Conservation (phyloP, 2,113 vertebrate genomes). For the Apeltes quadracus region DNA sequence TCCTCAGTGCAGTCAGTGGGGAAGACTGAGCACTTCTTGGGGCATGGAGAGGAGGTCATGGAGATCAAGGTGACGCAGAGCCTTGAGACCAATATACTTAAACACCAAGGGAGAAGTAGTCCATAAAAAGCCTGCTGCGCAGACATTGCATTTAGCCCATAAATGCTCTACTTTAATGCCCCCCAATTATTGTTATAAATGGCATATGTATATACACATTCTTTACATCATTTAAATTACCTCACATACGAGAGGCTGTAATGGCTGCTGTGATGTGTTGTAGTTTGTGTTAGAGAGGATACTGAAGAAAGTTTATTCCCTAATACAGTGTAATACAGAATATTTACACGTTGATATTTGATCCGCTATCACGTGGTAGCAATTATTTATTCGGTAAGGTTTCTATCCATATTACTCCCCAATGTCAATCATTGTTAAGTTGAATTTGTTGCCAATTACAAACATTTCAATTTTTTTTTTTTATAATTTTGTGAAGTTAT, state of each 20-base stretch:
- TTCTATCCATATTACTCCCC: conserved; percentile 30
- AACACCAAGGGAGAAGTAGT: conserved; percentile 75
- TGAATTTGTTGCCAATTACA: conserved; percentile 19
- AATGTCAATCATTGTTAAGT: conserved; percentile 41
- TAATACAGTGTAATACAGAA: conserved; percentile 8
- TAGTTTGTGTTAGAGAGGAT: conserved; percentile 16
- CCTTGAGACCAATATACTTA: conserved; percentile 76
- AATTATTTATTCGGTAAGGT: conserved; percentile 27
- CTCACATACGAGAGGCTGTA: conserved; percentile 18
- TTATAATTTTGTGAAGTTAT: conserved; percentile 31
- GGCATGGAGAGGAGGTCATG: conserved; percentile 64
- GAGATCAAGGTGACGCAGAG: conserved; percentile 81
- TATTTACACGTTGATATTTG: conserved; percentile 36
- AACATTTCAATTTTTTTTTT: neutral
- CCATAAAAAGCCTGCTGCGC: conserved; percentile 71
- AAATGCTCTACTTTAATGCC: conserved; percentile 71
- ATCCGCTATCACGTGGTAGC: conserved; percentile 28
- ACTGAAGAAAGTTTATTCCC: neutral
- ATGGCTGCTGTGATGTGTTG: conserved; percentile 18
- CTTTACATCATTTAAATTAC: conserved; percentile 52
- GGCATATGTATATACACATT: conserved; percentile 57
- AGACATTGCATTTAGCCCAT: conserved; percentile 68
- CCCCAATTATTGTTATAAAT: conserved; percentile 72
- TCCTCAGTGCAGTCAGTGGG: conserved; percentile 67
- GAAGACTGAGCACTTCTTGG: conserved; percentile 72